These are phyloP conservation scores for Lithophane socia DNA, from an alignment of 2,888 invertebrate genomes.

Conservation along the genomic window DNA sequence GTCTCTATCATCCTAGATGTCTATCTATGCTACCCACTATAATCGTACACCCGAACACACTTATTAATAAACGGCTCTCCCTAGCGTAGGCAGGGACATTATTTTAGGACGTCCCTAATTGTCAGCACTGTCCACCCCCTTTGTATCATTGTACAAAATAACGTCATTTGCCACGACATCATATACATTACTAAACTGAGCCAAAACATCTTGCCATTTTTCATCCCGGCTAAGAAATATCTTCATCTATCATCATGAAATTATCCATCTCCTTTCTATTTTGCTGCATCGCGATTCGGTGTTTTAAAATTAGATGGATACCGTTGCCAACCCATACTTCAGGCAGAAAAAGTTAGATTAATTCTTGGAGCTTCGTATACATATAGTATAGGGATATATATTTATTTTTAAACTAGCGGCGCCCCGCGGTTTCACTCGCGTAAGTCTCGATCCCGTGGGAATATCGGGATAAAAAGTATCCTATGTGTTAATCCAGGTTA, in stretches of 20 bases:
- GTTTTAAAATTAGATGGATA: slow-evolving; percentile 73
- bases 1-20: neutral
- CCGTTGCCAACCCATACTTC: slow-evolving; percentile 79
- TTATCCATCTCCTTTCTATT: slow-evolving; percentile 71
- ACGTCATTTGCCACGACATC: slow-evolving; percentile 43
- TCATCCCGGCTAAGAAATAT: slow-evolving; percentile 56
- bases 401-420: no score
- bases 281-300: slow-evolving; percentile 66
- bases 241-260: slow-evolving; percentile 52
- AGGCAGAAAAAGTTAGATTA: slow-evolving; percentile 55
- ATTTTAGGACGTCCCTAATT: slow-evolving; percentile 53
- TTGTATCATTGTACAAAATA: slow-evolving; percentile 25
- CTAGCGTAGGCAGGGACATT: slow-evolving; percentile 49
- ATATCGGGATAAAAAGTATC: no score
- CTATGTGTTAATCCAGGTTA: no score
- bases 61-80: slow-evolving; percentile 47
- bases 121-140: slow-evolving; percentile 44
- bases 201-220: slow-evolving; percentile 59
- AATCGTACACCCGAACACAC: slow-evolving; percentile 22
- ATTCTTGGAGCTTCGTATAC: slow-evolving; percentile 49
- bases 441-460: no score
- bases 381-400: no score
- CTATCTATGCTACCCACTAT: neutral
- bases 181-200: slow-evolving; percentile 41
- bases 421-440: no score